Base-by-base conservation (phyloP, 1,140 invertebrate genomes). In the Drosophila arawakana region DNA sequence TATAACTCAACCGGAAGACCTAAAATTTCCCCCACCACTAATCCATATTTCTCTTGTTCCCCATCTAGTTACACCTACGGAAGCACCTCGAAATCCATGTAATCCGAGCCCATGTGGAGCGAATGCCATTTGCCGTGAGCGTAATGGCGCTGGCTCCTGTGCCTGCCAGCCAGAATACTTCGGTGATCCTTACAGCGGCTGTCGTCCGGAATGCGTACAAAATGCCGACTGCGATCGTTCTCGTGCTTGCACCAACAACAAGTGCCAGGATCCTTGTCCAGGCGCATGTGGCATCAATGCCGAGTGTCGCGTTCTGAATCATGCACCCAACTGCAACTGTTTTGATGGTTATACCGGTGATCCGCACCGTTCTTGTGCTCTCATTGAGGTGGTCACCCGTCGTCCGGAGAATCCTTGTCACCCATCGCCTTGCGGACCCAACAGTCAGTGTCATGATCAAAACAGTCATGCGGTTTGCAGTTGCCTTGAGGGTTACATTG, bases 381-480 rank as follows among this genome's bases (percentile, higher is more conserved):
- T 83, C 2, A 76, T 91, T 47, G 91, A 91, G 74, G 66, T 91
- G 7, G 81, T 75, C 55, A 81, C 91, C 44, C 85, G 93, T 68
- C 89, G 92, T 10, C 93, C 73, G 92, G 74, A 82, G 11, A 91
- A 84, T 61, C 96, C 96, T 4, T 97, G 97, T 81, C 93, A 95
- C 72, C 96, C 96, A 7, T 96, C 96, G 5, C 97, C 97, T 9
- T 97, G 96, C 89, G 96, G 96, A 61, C 95, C 96, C 0, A 96
- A 97, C 83, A 97, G 96, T 85, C 94, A 96, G 81, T 94, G 93
- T 67, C 76, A 78, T 39, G 88, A 92, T 21, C 75, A 81, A 59
- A 95, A 97, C 80, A 95, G 94, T 15, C 96, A 97, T 76, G 96
- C 96, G 5, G 96, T 97, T n/a, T 97, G 97, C 81, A 95, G 96